Evolutionary conservation across 2,113 vertebrate species (phyloP), one percentile per base, ranked within the genome.

Genomic region (Castor canadensis): DNA sequence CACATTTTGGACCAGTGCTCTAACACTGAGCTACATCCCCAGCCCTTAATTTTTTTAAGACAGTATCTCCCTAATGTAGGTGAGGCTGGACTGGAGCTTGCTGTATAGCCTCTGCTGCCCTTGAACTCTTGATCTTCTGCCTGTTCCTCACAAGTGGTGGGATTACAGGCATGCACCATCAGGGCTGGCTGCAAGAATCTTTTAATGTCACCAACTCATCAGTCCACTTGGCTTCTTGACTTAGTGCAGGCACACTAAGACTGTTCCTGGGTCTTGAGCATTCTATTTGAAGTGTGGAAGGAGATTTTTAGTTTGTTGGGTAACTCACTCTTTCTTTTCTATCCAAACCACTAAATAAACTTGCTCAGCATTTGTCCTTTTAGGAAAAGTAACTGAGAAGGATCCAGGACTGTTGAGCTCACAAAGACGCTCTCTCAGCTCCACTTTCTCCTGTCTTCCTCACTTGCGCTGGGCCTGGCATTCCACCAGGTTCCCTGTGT

Each of bases 331-430:
- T 93, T 96, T 93, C 79, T 96, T 98, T 96, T 93, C 79, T 28
- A 87, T 94, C 87, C 96, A 98, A 98, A 95, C 96, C 97, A 96
- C 97, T 97, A 97, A 97, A 94, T 94, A 96, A 91, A 93, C 94
- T 95, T 77, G 92, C 96, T 96, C 93, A 71, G 60, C 95, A 97
- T 98, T 97, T 96, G 91, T 96, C 77, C 85, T 97, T 97, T 89
- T 76, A 91, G 47, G 77, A 97, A 94, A 90, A 95, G 49, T 38
- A 88, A 47, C 87, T 91, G 93, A 97, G 97, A 96, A 94, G 95
- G 67, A 35, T 22, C 40, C 49, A 81, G 83, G 80, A 38, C 28
- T 82, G 90, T 92, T 4, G 32, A 75, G 28, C 64, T 24, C 9
- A 32, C 0, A 9, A 17, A 0, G 45, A 35, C 32, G 40, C 5